phyloP scores from a whole-genome alignment of 2,113 vertebrate species.

The Orthochromis indermauri region DNA sequence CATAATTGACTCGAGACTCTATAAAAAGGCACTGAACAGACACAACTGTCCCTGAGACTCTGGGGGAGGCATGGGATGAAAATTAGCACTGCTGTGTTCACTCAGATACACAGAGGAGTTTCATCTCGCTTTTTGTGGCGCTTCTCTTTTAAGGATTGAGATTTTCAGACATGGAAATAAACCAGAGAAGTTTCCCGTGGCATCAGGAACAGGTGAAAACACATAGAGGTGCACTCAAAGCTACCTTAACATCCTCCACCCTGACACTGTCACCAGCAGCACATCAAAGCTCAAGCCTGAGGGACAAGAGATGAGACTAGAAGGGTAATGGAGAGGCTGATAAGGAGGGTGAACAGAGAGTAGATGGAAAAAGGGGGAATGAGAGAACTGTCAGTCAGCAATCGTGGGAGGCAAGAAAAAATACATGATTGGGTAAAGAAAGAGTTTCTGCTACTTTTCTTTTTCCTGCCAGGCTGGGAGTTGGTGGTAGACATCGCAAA shows the following conservation, averaged over 20 bases:
- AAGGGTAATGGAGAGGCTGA: constrained; percentile 29
- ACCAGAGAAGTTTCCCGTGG: neutral
- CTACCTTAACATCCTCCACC: neutral
- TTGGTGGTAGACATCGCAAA: neutral
- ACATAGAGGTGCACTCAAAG: neutral
- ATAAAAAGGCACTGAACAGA: neutral
- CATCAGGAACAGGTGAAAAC: neutral
- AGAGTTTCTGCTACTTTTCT: neutral
- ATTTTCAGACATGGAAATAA: neutral
- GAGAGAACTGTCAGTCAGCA: constrained; percentile 16
- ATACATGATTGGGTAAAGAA: neutral
- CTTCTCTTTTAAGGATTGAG: neutral
- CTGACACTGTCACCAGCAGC: neutral
- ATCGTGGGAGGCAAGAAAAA: neutral
- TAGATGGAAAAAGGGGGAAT: neutral
- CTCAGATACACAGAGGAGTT: neutral
- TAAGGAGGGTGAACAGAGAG: constrained; percentile 5
- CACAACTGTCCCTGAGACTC: neutral
- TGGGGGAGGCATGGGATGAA: neutral
- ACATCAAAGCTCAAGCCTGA: neutral
- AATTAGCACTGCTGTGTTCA: neutral
- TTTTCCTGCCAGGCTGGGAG: neutral
- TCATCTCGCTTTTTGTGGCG: neutral
- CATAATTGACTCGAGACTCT: neutral
- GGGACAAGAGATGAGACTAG: constrained; percentile 21